Evolutionary conservation across 2,888 invertebrate genomes (phyloP).

Genomic region (Drosophila yooni): DNA sequence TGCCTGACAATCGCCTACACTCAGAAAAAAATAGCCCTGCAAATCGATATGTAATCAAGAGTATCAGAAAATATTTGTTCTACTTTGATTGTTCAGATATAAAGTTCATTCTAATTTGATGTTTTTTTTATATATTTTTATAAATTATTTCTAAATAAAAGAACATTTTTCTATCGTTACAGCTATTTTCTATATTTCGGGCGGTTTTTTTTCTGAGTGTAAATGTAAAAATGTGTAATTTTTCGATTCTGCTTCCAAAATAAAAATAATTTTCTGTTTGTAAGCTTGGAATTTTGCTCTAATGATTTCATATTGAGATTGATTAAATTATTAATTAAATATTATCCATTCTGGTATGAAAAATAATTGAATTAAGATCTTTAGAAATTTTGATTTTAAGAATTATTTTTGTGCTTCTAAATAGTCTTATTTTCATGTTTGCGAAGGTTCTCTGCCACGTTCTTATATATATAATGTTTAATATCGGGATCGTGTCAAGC

Average conservation of each 20-base stretch:
- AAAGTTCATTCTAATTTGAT: neutral
- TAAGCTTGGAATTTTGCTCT: neutral
- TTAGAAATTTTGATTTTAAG: neutral
- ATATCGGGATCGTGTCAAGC: slow-evolving; percentile 41
- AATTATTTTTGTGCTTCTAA: neutral
- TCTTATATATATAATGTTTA: slow-evolving; percentile 2
- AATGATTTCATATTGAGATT: neutral
- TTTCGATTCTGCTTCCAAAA: neutral
- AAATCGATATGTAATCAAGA: no score
- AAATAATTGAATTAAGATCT: neutral
- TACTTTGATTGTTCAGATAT: neutral
- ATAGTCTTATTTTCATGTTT: neutral
- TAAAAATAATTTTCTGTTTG: neutral
- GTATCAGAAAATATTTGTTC: neutral
- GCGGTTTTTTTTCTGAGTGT: neutral
- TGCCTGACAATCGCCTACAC: slow-evolving; percentile 1
- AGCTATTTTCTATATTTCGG: neutral
- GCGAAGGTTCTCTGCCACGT: neutral
- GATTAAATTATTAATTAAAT: neutral
- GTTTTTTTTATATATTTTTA: neutral
- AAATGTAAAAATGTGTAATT: slow-evolving; percentile 18
- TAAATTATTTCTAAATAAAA: neutral
- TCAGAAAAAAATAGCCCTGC: neutral
- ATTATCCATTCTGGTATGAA: neutral
- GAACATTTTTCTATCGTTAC: neutral